Evolutionary conservation across 2,888 invertebrate genomes (phyloP), one percentile per base, ranked within the genome.

Genomic region (Brenthis daphne): DNA sequence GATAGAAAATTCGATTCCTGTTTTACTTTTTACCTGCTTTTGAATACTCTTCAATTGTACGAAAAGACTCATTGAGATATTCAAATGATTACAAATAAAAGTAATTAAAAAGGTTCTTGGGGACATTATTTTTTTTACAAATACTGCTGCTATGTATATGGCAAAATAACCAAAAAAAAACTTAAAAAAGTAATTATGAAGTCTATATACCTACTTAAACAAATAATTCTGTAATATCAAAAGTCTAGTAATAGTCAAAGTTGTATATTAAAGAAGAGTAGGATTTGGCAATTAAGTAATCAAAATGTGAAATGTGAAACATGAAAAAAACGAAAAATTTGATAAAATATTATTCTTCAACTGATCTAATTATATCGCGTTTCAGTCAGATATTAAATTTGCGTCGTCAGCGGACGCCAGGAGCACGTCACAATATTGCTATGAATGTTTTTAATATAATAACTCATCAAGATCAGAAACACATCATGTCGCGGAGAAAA

Each of bases 311-410:
- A 16, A 16, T 16, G 16, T 16, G 16, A 16, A 47, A 50, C 6
- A 37, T 0, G 43, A 57, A 65, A 65, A 43, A 0, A 11, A 43
- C 29, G 8, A 1, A 8, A 60, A 37, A 54, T 12, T 64, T 16
- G n/a, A 55, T n/a, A 55, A 65, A 56, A 50, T 57, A 14, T 13
- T 16, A 48, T 12, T 13, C 12, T 51, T 14, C 37, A 12, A n/a
- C 51, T 29, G 6, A 68, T 74, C 73, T 78, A 81, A 76, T 80
- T 81, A 82, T 80, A 82, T 81, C 85, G 83, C 83, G 77, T 85
- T 81, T 80, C 83, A 81, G 80, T 76, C 82, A 85, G 86, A 89
- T 89, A 90, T 90, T 90, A 88, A 89, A 90, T 89, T 89, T 85
- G 83, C 82, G 81, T 82, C 84, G 85, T 85, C 85, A 86, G 83